These are phyloP conservation scores for Lepidonotus clava DNA, from an alignment of 2,888 invertebrate genomes.

Conservation along the genomic window DNA sequence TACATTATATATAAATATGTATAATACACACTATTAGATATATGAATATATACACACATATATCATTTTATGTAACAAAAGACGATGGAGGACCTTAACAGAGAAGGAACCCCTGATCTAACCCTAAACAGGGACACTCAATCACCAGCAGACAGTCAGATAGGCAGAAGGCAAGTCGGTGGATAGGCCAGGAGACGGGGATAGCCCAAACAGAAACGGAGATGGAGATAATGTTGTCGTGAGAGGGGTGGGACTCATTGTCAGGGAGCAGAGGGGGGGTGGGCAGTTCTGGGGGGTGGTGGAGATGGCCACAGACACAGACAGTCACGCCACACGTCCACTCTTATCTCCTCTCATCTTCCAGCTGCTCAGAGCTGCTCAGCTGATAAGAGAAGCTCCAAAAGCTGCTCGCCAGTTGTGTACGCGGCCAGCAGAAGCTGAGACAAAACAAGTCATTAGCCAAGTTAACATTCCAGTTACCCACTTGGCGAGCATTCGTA, in stretches of 20 bases:
- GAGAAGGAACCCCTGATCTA: too few species aligned
- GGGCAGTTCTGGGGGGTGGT: background rate
- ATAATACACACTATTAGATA: too few species aligned
- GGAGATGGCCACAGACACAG: background rate
- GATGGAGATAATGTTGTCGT: background rate
- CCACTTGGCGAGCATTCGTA: too few species aligned
- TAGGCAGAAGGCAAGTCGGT: background rate
- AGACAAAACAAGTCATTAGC: conserved; percentile 45
- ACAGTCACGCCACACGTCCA: conserved; percentile 18
- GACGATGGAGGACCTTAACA: too few species aligned
- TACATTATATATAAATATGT: too few species aligned
- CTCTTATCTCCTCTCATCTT: conserved; percentile 15
- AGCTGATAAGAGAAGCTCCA: background rate
- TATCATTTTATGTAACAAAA: too few species aligned
- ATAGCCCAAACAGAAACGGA: background rate
- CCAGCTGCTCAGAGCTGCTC: conserved; percentile 30
- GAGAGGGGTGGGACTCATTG: too few species aligned
- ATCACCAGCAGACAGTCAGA: too few species aligned
- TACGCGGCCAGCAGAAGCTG: background rate
- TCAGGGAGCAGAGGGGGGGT: background rate
- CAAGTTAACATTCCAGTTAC: too few species aligned
- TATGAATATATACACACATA: too few species aligned
- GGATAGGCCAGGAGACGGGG: background rate
- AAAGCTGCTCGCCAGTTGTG: background rate
- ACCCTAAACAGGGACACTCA: too few species aligned